These are phyloP conservation scores for Pyrocoelia pectoralis DNA, from an alignment of 2,888 invertebrate species.

Conservation along the genomic window DNA sequence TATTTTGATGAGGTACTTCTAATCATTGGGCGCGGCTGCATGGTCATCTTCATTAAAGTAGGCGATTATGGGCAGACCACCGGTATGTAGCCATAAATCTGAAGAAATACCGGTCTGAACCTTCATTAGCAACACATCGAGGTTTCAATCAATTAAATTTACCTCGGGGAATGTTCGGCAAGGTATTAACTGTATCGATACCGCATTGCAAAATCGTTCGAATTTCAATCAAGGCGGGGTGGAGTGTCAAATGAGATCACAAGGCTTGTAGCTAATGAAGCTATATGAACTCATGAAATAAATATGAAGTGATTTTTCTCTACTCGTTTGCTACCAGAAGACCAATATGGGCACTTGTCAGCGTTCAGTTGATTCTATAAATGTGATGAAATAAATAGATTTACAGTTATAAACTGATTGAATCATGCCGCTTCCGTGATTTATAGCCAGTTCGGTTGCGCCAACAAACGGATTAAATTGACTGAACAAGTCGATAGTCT, in stretches of 20 bases:
- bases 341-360: not conserved
- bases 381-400: constrained; percentile 25
- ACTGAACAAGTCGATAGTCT: constrained; percentile 49
- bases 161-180: not conserved
- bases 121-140: constrained; percentile 31
- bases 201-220: not conserved
- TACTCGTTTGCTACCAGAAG: not conserved
- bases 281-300: no score
- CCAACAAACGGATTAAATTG: constrained; percentile 49
- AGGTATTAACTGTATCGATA: not conserved
- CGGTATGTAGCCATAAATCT: constrained; percentile 35
- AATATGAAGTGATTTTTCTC: not conserved
- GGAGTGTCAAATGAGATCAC: no score
- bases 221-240: not conserved
- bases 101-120: constrained; percentile 22
- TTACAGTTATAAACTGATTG: constrained; percentile 32
- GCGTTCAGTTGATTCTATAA: constrained; percentile 2
- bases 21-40: constrained; percentile 28
- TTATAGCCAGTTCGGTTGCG: constrained; percentile 37
- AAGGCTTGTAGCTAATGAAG: no score
- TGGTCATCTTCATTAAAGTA: constrained; percentile 34
- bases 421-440: constrained; percentile 26
- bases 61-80: constrained; percentile 31
- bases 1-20: constrained; percentile 25
- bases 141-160: constrained; percentile 24